phyloP scores from a whole-genome alignment of 2,113 vertebrate species.

The Odobenus rosmarus region DNA sequence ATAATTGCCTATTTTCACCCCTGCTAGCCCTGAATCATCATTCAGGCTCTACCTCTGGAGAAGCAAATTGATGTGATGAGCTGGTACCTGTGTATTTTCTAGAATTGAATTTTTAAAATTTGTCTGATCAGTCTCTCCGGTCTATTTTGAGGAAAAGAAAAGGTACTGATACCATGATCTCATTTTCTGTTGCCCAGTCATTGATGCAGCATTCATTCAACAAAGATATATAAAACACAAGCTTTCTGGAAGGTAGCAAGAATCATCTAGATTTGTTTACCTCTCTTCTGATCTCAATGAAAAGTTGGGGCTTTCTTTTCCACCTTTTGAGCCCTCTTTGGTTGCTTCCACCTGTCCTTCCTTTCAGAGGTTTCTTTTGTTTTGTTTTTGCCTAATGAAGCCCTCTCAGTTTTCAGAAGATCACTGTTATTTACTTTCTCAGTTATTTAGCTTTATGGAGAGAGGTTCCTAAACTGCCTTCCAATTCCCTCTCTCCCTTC shows the following conservation, averaged over 20 bases:
- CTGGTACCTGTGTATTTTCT: neutral
- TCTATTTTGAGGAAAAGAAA: neutral
- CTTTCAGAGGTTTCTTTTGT: constrained; percentile 1
- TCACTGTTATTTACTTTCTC: neutral
- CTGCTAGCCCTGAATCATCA: neutral
- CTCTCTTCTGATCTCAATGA: neutral
- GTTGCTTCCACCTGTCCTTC: neutral
- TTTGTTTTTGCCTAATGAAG: neutral
- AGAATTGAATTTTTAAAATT: neutral
- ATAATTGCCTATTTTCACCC: neutral
- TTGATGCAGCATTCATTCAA: neutral
- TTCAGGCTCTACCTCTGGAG: neutral
- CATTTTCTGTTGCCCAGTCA: neutral
- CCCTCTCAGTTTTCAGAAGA: neutral
- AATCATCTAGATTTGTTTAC: neutral
- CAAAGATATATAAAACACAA: neutral
- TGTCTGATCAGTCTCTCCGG: neutral
- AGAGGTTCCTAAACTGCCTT: neutral
- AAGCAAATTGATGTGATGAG: neutral
- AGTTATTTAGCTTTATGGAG: neutral
- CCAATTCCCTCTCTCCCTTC: neutral
- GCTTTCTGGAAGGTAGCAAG: neutral
- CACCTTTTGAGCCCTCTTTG: neutral
- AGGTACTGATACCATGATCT: neutral
- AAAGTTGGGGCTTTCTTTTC: neutral